phyloP scores from a whole-genome alignment of 2,888 invertebrate species.

The Ethmia dodecea region DNA sequence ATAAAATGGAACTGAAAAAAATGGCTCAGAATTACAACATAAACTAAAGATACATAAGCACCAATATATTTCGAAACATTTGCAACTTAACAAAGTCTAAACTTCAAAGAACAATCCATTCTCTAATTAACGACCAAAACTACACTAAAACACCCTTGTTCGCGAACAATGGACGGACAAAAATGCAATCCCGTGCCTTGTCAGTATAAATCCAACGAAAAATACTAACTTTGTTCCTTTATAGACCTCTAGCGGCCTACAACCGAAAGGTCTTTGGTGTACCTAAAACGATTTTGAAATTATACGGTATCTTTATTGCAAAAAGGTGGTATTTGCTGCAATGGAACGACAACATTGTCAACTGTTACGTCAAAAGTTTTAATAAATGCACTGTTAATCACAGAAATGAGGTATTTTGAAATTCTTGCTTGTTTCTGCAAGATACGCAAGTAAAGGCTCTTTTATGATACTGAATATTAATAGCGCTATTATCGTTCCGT shows the following conservation, averaged over 20 bases:
- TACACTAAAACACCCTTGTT: slow-evolving; percentile 41
- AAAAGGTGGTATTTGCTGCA: background rate
- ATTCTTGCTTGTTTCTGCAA: too few relatives aligned
- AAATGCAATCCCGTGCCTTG: slow-evolving; percentile 64
- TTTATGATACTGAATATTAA: too few relatives aligned
- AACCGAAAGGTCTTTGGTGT: too few relatives aligned
- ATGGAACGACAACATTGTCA: slow-evolving; percentile 2
- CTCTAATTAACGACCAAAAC: slow-evolving; percentile 36
- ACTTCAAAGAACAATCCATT: slow-evolving; percentile 11
- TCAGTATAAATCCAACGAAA: slow-evolving; percentile 61
- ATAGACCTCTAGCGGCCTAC: slow-evolving; percentile 23
- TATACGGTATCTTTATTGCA: background rate
- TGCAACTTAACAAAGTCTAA: slow-evolving; percentile 1
- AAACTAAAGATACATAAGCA: background rate
- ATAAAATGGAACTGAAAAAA: too few relatives aligned
- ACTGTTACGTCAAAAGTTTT: slow-evolving; percentile 39
- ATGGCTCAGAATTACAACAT: too few relatives aligned
- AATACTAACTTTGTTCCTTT: slow-evolving; percentile 58
- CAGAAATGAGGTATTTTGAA: slow-evolving; percentile 32
- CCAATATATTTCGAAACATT: background rate
- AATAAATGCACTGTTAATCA: slow-evolving; percentile 54
- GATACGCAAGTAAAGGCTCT: too few relatives aligned
- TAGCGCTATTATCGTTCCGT: too few relatives aligned
- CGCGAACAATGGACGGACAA: slow-evolving; percentile 45
- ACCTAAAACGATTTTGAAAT: too few relatives aligned